These are phyloP conservation scores for Centropyge bicolor DNA, from an alignment of 2,797 vertebrate genomes.

Conservation along the genomic window DNA sequence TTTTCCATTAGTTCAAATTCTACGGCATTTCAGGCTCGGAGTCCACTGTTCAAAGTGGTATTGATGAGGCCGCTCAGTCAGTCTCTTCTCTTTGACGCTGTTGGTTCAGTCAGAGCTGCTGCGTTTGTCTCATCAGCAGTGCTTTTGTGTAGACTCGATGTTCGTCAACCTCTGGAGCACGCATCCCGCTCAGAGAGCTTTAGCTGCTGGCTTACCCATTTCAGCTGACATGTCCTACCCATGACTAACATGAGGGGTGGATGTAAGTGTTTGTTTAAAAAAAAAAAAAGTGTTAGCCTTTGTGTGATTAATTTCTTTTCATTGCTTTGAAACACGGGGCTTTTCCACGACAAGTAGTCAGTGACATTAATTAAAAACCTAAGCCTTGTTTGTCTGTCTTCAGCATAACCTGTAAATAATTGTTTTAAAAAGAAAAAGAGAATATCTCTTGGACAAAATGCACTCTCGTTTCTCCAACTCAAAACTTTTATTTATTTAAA, in stretches of 20 bases:
- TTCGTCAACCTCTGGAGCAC: slow-evolving; percentile 32
- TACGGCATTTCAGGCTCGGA: slow-evolving; percentile 38
- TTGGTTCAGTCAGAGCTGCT: slow-evolving; percentile 14
- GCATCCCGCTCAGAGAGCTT: slow-evolving; percentile 21
- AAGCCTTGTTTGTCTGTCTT: slow-evolving; percentile 69
- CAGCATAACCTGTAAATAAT: slow-evolving; percentile 81
- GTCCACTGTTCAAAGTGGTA: slow-evolving; percentile 17
- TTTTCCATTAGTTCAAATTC: slow-evolving; percentile 8
- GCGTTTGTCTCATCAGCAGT: slow-evolving; percentile 28
- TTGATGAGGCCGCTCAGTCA: slow-evolving; percentile 17
- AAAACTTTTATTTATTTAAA: slow-evolving; percentile 84
- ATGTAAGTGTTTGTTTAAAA: slow-evolving; percentile 64
- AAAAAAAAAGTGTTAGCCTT: slow-evolving; percentile 64
- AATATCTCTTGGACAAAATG: slow-evolving; percentile 79
- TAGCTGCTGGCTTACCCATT: slow-evolving; percentile 32
- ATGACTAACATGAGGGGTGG: slow-evolving; percentile 60
- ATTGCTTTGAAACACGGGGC: slow-evolving; percentile 58
- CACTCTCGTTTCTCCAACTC: slow-evolving; percentile 80
- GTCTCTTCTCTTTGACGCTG: slow-evolving; percentile 17
- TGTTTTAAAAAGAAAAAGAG: slow-evolving; percentile 70
- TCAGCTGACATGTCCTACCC: slow-evolving; percentile 42
- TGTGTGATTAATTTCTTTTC: slow-evolving; percentile 61
- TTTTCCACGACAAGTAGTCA: slow-evolving; percentile 56
- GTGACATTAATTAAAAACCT: slow-evolving; percentile 52
- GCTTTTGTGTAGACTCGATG: slow-evolving; percentile 46